These are phyloP conservation scores for Calephelis nemesis DNA, from an alignment of 1,140 invertebrate species.

Conservation along the genomic window DNA sequence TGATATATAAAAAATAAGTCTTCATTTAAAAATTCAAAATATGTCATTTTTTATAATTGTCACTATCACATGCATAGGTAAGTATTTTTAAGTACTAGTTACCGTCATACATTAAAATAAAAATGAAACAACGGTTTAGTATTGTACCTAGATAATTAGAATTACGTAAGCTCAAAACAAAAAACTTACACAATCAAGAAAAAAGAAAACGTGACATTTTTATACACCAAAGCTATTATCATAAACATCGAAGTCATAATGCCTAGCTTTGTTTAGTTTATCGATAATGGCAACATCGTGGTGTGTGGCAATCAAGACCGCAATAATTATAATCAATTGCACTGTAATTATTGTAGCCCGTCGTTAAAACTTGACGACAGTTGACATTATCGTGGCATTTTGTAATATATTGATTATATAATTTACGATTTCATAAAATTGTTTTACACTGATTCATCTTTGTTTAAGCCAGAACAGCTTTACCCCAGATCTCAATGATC, in stretches of 20 bases:
- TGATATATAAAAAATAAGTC: too few relatives aligned
- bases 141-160: too few relatives aligned
- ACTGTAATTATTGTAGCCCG: conserved; percentile 13
- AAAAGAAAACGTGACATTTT: conserved; percentile 17
- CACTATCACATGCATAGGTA: too few relatives aligned
- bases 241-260: conserved; percentile 12
- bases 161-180: conserved; percentile 6
- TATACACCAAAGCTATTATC: conserved; percentile 1
- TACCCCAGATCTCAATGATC: not conserved
- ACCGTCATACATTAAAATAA: too few relatives aligned
- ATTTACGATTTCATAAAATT: conserved; percentile 15
- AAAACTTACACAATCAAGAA: conserved; percentile 1
- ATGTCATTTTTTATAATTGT: too few relatives aligned
- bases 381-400: conserved; percentile 16
- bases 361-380: conserved; percentile 16
- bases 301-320: conserved; percentile 13
- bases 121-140: too few relatives aligned
- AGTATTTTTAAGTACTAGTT: too few relatives aligned
- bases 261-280: conserved; percentile 16
- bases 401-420: conserved; percentile 6
- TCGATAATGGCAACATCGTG: conserved; percentile 12
- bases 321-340: conserved; percentile 19
- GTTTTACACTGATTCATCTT: conserved; percentile 3
- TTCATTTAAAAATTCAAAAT: too few relatives aligned
- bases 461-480: not conserved